These are phyloP conservation scores for Drosophila trichaetosa DNA, from an alignment of 2,888 invertebrate species.

Conservation along the genomic window DNA sequence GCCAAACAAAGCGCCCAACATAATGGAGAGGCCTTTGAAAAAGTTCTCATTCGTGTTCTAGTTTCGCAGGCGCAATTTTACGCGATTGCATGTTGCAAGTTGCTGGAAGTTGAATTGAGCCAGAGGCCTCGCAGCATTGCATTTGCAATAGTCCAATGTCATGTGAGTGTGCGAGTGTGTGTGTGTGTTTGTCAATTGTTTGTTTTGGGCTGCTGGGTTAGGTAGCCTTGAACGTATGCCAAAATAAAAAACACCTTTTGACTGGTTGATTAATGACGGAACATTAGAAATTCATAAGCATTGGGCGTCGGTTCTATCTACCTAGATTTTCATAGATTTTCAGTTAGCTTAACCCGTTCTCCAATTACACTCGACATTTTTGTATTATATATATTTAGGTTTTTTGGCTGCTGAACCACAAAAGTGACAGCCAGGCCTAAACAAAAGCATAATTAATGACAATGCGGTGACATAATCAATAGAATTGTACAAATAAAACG, in stretches of 20 bases:
- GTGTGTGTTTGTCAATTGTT: slow-evolving; percentile 60
- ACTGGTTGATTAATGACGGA: slow-evolving; percentile 75
- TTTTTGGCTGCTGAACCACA: slow-evolving; percentile 57
- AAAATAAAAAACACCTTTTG: slow-evolving; percentile 69
- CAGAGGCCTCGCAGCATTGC: slow-evolving; percentile 44
- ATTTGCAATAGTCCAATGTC: slow-evolving; percentile 67
- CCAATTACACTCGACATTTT: slow-evolving; percentile 39
- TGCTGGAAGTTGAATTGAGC: slow-evolving; percentile 44
- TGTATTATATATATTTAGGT: slow-evolving; percentile 8
- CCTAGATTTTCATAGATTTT: slow-evolving; percentile 28
- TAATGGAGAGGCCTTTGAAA: slow-evolving; percentile 56
- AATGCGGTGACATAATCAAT: slow-evolving; percentile 55
- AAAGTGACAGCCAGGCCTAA: slow-evolving; percentile 62
- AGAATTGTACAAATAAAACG: slow-evolving; percentile 23
- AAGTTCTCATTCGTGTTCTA: slow-evolving; percentile 83
- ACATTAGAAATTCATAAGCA: slow-evolving; percentile 77
- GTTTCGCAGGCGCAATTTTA: slow-evolving; percentile 70
- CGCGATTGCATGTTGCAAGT: slow-evolving; percentile 52
- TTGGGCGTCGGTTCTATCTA: slow-evolving; percentile 43
- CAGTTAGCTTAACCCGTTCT: slow-evolving; percentile 45
- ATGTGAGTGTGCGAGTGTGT: slow-evolving; percentile 18
- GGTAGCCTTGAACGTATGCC: slow-evolving; percentile 77
- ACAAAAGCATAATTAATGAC: slow-evolving; percentile 68
- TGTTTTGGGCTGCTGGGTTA: slow-evolving; percentile 53
- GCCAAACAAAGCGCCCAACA: slow-evolving; percentile 54